Base-by-base conservation (phyloP, 2,113 vertebrate genomes). In the Phocoena phocoena region DNA sequence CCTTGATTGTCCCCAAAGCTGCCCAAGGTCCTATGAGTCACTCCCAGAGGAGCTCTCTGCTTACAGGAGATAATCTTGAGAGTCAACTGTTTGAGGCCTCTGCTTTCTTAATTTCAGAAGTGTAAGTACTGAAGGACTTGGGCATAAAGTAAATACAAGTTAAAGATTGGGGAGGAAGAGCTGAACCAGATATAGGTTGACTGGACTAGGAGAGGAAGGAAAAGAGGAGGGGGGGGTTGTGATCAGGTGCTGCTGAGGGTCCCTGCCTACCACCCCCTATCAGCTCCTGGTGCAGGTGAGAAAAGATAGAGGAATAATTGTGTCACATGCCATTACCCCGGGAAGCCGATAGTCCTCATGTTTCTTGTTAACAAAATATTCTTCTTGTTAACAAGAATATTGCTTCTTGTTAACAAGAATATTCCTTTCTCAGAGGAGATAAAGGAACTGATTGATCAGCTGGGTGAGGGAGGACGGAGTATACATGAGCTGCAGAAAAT, bases 361-460 rank as follows among this genome's bases (percentile, higher is more conserved):
- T 31, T 20, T 41, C 77, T 95, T 38, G 33, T 67, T 55, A 47
- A 82, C 41, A 18, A 85, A 84, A 23, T 55, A 88, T 97, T 91
- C 63, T 50, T 50, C 47, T 50, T 50, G 50, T 50, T 50, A 15
- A 50, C 50, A 50, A 50, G 47, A 50, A 50, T 50, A 50, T 50
- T 26, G 28, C n/a, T 18, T 50, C 77, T 95, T 36, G n/a, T 67
- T 55, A 55, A 82, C 41, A 14, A 85, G 41, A 85, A 23, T 55
- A 87, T 97, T 91, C 65, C 92, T 89, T 96, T 95, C 96, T 96
- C 96, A 98, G 98, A 99, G 97, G 98, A 99, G 98, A 99, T 99
- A 80, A 99, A 97, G 95, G 98, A 99, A 90, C 98, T 99, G 84
- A 98, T 99, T 15, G 99, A 99, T 94, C 99, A 99, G 98, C 98